Percentiles rank a stretch among this genome's conserved stretches.
Evolutionary conservation across 2,888 invertebrate species (phyloP).

Genomic region (Patella pellucida): DNA sequence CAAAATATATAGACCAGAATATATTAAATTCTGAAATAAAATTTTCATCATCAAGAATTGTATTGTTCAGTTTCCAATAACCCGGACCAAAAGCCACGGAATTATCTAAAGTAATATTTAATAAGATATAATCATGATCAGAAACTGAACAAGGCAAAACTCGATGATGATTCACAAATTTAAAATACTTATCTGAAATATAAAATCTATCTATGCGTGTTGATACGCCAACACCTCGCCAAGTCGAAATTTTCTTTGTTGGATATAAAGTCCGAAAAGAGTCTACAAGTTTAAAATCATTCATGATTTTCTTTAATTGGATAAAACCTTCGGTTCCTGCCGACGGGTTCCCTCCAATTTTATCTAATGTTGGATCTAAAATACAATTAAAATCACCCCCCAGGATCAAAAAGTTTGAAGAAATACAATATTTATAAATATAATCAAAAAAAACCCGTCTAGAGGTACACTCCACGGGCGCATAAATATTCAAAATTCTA

Average conservation of each 20-base stretch:
- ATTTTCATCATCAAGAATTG: not conserved
- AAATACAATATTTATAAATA: not conserved
- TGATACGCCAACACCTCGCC: not conserved
- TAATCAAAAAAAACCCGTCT: not conserved
- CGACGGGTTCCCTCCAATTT: conserved; percentile 10
- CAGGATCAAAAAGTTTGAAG: not conserved
- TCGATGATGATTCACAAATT: not conserved
- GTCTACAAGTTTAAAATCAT: not conserved
- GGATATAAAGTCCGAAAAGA: not conserved
- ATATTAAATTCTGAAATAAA: not conserved
- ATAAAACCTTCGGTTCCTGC: no score
- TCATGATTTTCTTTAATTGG: not conserved
- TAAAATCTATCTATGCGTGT: not conserved
- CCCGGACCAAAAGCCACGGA: not conserved
- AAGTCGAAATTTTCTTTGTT: not conserved
- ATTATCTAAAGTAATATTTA: not conserved
- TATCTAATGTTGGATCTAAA: not conserved
- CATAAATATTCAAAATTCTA: conserved; percentile 16
- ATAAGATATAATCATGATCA: not conserved
- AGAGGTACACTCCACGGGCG: not conserved
- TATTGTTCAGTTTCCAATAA: not conserved
- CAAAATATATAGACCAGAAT: not conserved
- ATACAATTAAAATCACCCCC: conserved; percentile 21
- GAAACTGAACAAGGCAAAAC: conserved; percentile 8
- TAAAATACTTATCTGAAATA: not conserved